Base-by-base conservation (phyloP, 2,888 invertebrate genomes). In the Copidosoma aretas region DNA sequence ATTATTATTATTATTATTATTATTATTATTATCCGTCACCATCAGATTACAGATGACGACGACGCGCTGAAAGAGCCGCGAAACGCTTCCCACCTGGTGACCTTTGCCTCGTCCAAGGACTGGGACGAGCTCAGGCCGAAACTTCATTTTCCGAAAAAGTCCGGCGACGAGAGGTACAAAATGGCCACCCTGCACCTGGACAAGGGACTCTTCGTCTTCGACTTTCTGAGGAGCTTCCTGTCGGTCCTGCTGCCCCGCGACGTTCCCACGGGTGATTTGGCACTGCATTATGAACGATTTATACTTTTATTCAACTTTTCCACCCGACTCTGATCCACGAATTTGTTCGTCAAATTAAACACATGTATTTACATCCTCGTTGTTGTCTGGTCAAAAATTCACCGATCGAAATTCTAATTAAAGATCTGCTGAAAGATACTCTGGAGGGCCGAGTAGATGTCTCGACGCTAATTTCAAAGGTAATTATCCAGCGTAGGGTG, bases 241-340 rank as follows among this genome's bases (percentile, higher is more conserved):
- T 86, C 86, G 74, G 82, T 88, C 78, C 86, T 91, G 78, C 88
- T 90, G 81, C 90, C 90, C 4, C 86, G 87, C 77, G 87, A 89
- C 74, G 88, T 90, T 83, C 90, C 91, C 70, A 81, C 87, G 66
- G 90, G 91, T 91, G 84, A 88, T 86, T 57, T 32, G 8, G 32
- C 8, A 32, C 32, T 32, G 32, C 32, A 5, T 8, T 3, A 32
- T 32, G 32, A n/a, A 32, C 32, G 32, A 32, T 32, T 32, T 32
- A 32, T 32, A 8, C 3, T 5, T 32, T 32, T 32, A 3, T 32
- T 32, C 4, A 32, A 32, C 3, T 32, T n/a, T 32, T 32, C 32
- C 32, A 32, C 8, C 8, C 32, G 32, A 32, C 8, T n/a, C n/a
- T n/a, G n/a, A n/a, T n/a, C n/a, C n/a, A n/a, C n/a, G 32, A 32